These are phyloP conservation scores for Festucalex cinctus DNA, from an alignment of 2,113 vertebrate genomes.

Conservation along the genomic window DNA sequence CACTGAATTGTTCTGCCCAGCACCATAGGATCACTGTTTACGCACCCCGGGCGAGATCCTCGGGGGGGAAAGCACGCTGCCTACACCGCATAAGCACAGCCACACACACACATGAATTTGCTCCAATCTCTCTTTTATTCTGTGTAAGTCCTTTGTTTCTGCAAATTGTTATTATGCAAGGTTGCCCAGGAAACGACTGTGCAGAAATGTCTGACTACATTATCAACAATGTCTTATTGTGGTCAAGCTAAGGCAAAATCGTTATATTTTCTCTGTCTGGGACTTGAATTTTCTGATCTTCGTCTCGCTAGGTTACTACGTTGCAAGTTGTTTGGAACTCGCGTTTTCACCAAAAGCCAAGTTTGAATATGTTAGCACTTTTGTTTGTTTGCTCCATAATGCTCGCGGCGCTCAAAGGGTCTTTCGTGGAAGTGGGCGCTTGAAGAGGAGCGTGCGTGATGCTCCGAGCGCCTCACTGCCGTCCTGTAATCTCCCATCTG, in stretches of 20 bases:
- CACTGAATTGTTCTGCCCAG: constrained; percentile 65
- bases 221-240: constrained; percentile 59
- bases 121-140: constrained; percentile 27
- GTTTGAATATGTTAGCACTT: constrained; percentile 42
- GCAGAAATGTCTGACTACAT: constrained; percentile 53
- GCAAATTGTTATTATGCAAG: constrained; percentile 49
- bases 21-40: constrained; percentile 70
- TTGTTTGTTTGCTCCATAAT: constrained; percentile 63
- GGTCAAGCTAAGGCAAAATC: constrained; percentile 37
- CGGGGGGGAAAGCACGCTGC: constrained; percentile 42
- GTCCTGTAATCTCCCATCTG: constrained; percentile 71
- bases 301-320: constrained; percentile 36
- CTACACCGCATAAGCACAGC: constrained; percentile 44
- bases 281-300: constrained; percentile 44
- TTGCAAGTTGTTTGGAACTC: constrained; percentile 43
- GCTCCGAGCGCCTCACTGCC: constrained; percentile 50
- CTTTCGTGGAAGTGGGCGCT: constrained; percentile 27
- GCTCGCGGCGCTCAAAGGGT: constrained; percentile 5
- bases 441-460: constrained; percentile 43
- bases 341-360: constrained; percentile 30
- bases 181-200: constrained; percentile 46
- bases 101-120: constrained; percentile 25
- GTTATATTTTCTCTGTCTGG: constrained; percentile 42
- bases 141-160: constrained; percentile 55
- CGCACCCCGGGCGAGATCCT: constrained; percentile 51